Evolutionary conservation across 2,113 vertebrate species (phyloP), one percentile per base, ranked within the genome.

Genomic region (Nycticorax nycticorax): DNA sequence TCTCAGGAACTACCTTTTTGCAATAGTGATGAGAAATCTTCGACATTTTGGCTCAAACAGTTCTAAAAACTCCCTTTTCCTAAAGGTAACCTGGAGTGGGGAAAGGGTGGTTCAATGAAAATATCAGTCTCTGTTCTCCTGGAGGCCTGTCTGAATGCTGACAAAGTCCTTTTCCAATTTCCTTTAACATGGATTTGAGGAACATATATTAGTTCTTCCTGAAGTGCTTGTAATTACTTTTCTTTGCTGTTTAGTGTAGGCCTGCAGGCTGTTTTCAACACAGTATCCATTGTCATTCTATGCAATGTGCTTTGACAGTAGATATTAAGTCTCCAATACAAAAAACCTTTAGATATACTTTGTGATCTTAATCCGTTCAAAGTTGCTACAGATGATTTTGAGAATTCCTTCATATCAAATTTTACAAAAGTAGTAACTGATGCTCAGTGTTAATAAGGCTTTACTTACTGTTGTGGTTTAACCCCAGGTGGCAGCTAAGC

Each of bases 181-280:
- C 81, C 85, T 89, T 78, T 84, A 26, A 85, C 89, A 71, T 39
- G 52, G 74, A 82, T 94, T 92, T 89, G 47, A 66, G 77, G 85
- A 95, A 78, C 1, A 1, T 88, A 88, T 93, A 93, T 95, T 96
- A 95, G 88, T 91, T 92, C 90, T 73, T 95, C 59, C 50, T 78
- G 72, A 95, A 95, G 87, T 94, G 56, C n/a, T 83, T 93, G 89
- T 89, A 96, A 95, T 93, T 88, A 89, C 94, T 93, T 63, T 91
- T 69, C 37, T 96, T 78, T 75, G 66, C 71, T 89, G 37, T 50
- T 87, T 56, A 52, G 64, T 16, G 43, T n/a, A 4, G 2, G 7
- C 74, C 92, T 59, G 48, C 43, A 41, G 81, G 93, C 76, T 88
- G 52, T 47, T 95, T 56, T 85, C 81, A 67, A 60, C 48, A 75